Evolutionary conservation across 2,888 invertebrate genomes (phyloP).

Genomic region (Sericinus montela): DNA sequence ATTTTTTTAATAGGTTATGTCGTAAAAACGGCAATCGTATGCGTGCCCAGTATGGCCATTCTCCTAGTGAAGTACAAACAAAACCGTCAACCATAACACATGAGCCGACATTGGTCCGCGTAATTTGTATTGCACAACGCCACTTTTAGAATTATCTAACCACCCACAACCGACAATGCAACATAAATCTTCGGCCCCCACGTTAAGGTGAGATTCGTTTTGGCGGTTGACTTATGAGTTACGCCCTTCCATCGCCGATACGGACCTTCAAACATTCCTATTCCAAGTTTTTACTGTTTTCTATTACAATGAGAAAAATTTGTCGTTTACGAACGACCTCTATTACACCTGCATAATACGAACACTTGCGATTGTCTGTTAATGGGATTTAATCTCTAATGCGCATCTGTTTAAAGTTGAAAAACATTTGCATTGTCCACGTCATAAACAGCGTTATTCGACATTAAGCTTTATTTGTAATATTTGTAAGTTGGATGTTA

Average conservation of each 20-base stretch:
- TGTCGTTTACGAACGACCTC: slow-evolving; percentile 15
- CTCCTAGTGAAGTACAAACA: neutral
- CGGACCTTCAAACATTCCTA: neutral
- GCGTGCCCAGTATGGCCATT: neutral
- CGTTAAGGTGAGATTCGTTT: neutral
- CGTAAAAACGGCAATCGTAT: too few species aligned
- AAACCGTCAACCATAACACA: neutral
- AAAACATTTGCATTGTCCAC: neutral
- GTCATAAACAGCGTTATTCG: neutral
- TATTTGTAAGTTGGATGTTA: neutral
- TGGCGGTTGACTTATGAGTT: neutral
- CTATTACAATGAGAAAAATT: slow-evolving; percentile 19
- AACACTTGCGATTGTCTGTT: neutral
- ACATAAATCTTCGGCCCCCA: neutral
- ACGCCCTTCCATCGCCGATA: neutral
- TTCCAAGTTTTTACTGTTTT: slow-evolving; percentile 17
- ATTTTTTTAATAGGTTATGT: too few species aligned
- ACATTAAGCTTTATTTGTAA: slow-evolving; percentile 1
- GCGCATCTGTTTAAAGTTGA: neutral
- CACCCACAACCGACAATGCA: neutral
- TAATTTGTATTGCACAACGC: slow-evolving; percentile 1
- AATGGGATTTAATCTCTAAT: neutral
- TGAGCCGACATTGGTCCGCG: slow-evolving; percentile 2
- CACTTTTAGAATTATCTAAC: neutral
- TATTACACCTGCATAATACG: slow-evolving; percentile 10